Evolutionary conservation across 2,797 vertebrate genomes (phyloP), one percentile per base, ranked within the genome.

Genomic region (Salmo trutta): DNA sequence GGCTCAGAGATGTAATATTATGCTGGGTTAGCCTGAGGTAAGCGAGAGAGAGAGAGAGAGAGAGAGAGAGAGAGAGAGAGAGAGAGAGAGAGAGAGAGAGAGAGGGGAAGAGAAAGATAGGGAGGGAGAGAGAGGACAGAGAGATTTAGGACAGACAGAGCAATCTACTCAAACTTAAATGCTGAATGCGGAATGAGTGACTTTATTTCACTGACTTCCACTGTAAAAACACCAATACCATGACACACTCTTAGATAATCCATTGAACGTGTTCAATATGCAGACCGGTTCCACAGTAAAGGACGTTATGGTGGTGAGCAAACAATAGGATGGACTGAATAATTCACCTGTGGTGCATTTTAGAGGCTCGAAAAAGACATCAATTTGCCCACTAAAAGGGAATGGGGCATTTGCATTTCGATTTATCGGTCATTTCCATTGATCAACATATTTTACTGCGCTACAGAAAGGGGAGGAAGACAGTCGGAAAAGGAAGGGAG

Each of bases 391-490:
- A 85, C 82, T 87, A 86, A 91, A 86, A 85, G 82, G 86, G 81
- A 85, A 83, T 80, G 81, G 74, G 82, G 84, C 83, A 89, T 93
- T 92, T 92, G 85, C 90, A 92, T 93, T 90, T 89, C 91, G 88
- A 93, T 91, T 91, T 92, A 90, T 88, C 79, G 82, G 87, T 91
- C 84, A 92, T 93, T 92, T 84, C 91, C 85, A 92, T 90, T 91
- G 90, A 93, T 93, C 88, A 92, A 82, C 83, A 76, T 86, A 89
- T 47, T 47, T 47, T 47, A 47, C 41, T 47, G 41, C 2, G 8
- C 41, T 3, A 47, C 41, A 12, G 10, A 47, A 47, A 47, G 2
- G 41, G 10, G 41, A 47, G 29, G 41, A 14, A 47, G 41, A 47
- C 10, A 47, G 10, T 12, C 3, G 10, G 41, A 47, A 47, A 47